Conservation (phyloP, 2,797 vertebrate species). For the Mus spretus region DNA sequence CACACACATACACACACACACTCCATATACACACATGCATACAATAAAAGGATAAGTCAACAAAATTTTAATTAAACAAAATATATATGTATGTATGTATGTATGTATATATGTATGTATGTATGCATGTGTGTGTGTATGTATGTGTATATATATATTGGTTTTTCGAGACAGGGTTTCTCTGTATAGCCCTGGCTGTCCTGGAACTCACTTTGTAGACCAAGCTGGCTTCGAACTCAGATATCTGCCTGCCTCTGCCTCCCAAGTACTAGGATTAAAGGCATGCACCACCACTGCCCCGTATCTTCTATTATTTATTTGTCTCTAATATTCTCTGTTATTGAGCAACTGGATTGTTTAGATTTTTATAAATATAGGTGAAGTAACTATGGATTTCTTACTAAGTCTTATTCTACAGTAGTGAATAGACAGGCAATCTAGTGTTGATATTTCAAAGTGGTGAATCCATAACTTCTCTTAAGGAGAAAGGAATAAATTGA, state of each 20-base stretch:
- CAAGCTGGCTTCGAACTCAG: no score
- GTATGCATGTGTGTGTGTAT: no score
- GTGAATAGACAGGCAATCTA: not conserved
- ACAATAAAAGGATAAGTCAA: not conserved
- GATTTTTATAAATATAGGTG: not conserved
- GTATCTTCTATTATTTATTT: not conserved
- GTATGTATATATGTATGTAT: no score
- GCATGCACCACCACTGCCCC: no score
- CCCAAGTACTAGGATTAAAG: no score
- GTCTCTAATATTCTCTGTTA: not conserved
- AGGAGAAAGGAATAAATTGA: not conserved
- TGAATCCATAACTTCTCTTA: not conserved
- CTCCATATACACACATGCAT: not conserved
- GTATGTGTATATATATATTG: no score
- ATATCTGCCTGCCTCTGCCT: no score
- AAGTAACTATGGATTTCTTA: not conserved
- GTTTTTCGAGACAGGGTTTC: no score
- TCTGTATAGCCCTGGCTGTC: no score
- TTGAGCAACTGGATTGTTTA: not conserved
- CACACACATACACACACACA: not conserved
- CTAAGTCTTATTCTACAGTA: not conserved
- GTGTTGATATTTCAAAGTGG: not conserved
- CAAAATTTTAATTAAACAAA: not conserved
- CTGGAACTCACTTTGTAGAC: no score
- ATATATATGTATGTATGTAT: no score